These are phyloP conservation scores for Crenuchus spilurus DNA, from an alignment of 2,797 vertebrate genomes.

Conservation along the genomic window DNA sequence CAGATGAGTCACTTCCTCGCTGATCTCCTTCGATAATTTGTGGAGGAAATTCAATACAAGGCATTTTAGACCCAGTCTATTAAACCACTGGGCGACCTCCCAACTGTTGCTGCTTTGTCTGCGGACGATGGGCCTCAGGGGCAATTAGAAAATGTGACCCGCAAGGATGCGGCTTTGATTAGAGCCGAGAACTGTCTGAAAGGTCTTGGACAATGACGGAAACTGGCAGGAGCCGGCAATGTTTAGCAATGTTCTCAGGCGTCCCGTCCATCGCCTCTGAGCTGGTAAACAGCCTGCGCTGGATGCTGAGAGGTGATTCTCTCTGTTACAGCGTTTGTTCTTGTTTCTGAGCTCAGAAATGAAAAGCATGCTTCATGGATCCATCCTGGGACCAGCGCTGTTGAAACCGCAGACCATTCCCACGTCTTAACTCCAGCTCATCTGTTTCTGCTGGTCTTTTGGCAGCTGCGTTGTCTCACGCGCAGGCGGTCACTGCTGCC, in stretches of 20 bases:
- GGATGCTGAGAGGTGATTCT: slow-evolving; percentile 6
- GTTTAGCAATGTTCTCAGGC: slow-evolving; percentile 30
- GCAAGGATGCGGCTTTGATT: slow-evolving; percentile 38
- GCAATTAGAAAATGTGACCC: slow-evolving; percentile 51
- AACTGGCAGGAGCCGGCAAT: neutral
- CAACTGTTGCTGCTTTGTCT: slow-evolving; percentile 66
- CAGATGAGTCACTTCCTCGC: slow-evolving; percentile 67
- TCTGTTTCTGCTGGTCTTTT: slow-evolving; percentile 58
- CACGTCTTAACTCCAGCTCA: slow-evolving; percentile 61
- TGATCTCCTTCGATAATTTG: slow-evolving; percentile 61
- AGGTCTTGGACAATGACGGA: neutral
- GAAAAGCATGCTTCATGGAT: slow-evolving; percentile 55
- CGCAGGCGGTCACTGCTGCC: neutral
- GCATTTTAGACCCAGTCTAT: slow-evolving; percentile 56
- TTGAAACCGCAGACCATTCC: slow-evolving; percentile 63
- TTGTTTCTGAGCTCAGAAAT: slow-evolving; percentile 49
- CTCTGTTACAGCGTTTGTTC: slow-evolving; percentile 11
- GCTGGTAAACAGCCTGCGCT: slow-evolving; percentile 4
- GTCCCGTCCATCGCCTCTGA: slow-evolving; percentile 3
- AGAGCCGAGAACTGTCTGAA: slow-evolving; percentile 12
- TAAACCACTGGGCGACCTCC: slow-evolving; percentile 57
- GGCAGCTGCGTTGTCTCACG: slow-evolving; percentile 8
- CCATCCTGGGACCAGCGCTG: slow-evolving; percentile 48
- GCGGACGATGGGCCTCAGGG: slow-evolving; percentile 47
- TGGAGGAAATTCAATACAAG: slow-evolving; percentile 58